Percentiles rank a stretch among this genome's conserved stretches.
These are phyloP conservation scores for Aphelocoma californica DNA, from an alignment of 2,797 vertebrate species.

Conservation along the genomic window DNA sequence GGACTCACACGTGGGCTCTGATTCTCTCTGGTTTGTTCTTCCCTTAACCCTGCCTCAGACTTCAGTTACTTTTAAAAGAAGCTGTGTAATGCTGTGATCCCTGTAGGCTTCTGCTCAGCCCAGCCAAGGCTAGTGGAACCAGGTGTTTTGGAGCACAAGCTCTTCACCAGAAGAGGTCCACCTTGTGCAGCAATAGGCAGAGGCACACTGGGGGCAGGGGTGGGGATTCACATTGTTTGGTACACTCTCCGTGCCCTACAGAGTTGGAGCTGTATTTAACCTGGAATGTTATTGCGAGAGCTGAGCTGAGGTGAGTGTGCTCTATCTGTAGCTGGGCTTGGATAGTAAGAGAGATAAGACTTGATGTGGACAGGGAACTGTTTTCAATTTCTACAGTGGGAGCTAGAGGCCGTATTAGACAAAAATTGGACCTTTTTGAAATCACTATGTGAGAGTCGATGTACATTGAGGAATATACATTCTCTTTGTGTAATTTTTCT, in stretches of 20 bases:
- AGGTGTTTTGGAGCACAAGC: slow-evolving; percentile 24
- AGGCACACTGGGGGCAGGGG: not conserved
- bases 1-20: not conserved
- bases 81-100: not conserved
- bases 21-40: not conserved
- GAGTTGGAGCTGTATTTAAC: not conserved
- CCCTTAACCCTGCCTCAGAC: not conserved
- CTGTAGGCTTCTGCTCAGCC: not conserved
- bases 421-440: not conserved
- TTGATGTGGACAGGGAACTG: not conserved
- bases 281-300: not conserved
- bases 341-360: not conserved
- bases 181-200: slow-evolving; percentile 27
- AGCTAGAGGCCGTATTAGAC: not conserved
- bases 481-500: not conserved
- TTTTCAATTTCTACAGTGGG: not conserved
- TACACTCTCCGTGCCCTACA: accelerated
- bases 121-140: not conserved
- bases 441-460: not conserved
- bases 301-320: not conserved
- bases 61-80: not conserved
- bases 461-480: not conserved
- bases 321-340: not conserved
- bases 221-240: not conserved
- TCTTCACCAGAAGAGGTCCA: slow-evolving; percentile 52